A percentile compares a stretch with the other conserved stretches of the same genome.
Evolutionary conservation across 1,140 invertebrate species (phyloP).

Genomic region (Calephelis virginiensis): DNA sequence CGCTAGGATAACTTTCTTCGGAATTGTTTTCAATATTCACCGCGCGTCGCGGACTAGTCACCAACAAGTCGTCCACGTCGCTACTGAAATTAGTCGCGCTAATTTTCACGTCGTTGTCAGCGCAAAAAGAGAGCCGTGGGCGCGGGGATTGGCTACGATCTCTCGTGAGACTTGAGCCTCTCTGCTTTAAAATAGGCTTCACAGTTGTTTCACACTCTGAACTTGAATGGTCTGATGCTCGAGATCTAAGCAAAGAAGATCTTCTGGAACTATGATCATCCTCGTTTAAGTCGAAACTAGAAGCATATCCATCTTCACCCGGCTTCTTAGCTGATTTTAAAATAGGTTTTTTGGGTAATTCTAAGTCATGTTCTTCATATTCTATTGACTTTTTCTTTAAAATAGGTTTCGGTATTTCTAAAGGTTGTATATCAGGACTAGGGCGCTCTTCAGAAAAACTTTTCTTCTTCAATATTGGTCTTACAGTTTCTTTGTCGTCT

Average conservation of each 20-base stretch:
- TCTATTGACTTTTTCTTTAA: slow-evolving; percentile 92
- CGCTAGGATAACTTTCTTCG: slow-evolving; percentile 63
- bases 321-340: slow-evolving; percentile 86
- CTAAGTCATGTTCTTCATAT: slow-evolving; percentile 85
- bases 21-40: slow-evolving; percentile 53
- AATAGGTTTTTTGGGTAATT: slow-evolving; percentile 86
- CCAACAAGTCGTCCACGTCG: slow-evolving; percentile 62
- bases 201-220: slow-evolving; percentile 76
- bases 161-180: slow-evolving; percentile 74
- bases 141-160: slow-evolving; percentile 79
- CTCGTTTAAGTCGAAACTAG: slow-evolving; percentile 78
- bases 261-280: slow-evolving; percentile 75
- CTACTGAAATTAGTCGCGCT: slow-evolving; percentile 66
- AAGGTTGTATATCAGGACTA: slow-evolving; percentile 54
- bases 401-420: slow-evolving; percentile 85
- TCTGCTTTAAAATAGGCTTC: slow-evolving; percentile 80
- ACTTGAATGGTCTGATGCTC: slow-evolving; percentile 70
- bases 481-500: slow-evolving; percentile 81
- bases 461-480: slow-evolving; percentile 91
- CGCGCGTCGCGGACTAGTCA: slow-evolving; percentile 63
- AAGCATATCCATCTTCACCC: slow-evolving; percentile 74
- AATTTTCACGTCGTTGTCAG: slow-evolving; percentile 70
- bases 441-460: slow-evolving; percentile 81
- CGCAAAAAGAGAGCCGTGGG: slow-evolving; percentile 79
- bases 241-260: slow-evolving; percentile 67